Evolutionary conservation across 2,797 vertebrate genomes (phyloP).

Genomic region (Coendou prehensilis): DNA sequence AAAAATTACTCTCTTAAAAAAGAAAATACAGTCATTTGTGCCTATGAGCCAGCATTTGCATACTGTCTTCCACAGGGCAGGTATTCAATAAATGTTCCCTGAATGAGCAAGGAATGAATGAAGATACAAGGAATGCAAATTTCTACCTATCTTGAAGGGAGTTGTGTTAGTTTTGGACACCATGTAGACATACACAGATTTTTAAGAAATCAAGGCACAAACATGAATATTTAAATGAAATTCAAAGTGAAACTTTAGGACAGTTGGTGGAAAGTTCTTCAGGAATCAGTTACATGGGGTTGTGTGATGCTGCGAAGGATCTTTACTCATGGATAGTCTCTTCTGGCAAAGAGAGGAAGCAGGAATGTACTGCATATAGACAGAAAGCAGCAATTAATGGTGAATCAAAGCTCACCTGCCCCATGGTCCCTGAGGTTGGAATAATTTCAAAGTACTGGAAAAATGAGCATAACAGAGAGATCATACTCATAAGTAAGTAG

Average conservation of each 20-base stretch:
- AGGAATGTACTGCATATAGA: neutral
- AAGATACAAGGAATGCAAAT: neutral
- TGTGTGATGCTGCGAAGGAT: neutral
- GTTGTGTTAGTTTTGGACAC: neutral
- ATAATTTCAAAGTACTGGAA: slow-evolving; percentile 48
- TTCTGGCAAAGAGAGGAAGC: neutral
- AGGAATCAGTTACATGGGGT: neutral
- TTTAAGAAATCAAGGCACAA: neutral
- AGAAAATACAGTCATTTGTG: neutral
- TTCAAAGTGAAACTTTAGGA: neutral
- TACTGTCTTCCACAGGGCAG: neutral
- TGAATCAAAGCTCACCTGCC: neutral
- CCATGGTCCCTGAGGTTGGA: neutral
- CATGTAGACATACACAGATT: neutral
- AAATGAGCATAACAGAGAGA: neutral
- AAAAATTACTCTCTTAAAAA: neutral
- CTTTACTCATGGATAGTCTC: neutral
- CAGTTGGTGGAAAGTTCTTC: neutral
- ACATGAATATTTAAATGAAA: slow-evolving; percentile 3
- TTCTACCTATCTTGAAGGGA: neutral
- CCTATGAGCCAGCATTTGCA: neutral
- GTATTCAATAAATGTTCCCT: neutral
- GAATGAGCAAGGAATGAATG: neutral
- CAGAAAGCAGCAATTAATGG: neutral
- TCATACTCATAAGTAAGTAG: neutral